Base-by-base conservation (phyloP, 2,797 vertebrate genomes). In the Melopsittacus undulatus region DNA sequence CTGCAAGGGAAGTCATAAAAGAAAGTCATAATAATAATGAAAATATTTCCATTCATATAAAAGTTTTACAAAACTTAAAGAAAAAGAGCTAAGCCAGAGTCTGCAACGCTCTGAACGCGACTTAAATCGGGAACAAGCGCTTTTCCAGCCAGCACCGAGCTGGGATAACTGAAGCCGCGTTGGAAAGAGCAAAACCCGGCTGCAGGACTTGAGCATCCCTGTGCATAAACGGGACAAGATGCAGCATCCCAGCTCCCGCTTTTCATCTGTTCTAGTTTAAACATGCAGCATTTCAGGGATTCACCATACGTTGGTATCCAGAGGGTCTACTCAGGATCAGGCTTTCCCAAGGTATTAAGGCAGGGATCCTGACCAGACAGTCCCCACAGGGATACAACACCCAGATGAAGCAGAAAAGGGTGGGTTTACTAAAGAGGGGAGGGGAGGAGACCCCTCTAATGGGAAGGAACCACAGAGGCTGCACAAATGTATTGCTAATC, bases 31-130 rank as follows among this genome's bases (percentile, higher is more conserved):
- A 87, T 85, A 75, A 88, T 68, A 83, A 94, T 42, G 59, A 82
- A 96, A 96, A 94, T 95, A 82, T 95, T 95, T 96, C 93, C 92
- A 87, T 67, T 80, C 76, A 72, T 68, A 87, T 91, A 88, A 94
- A 96, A 94, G 72, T 91, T 90, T 79, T 57, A 62, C 63, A 72
- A 95, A 95, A 95, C 72, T 94, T 66, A 14, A 67, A 68, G 34
- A 20, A 13, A 3, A 14, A 80, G 69, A 62, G 26, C 0, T 10
- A 43, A 89, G 82, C 17, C 30, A 48, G 34, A 11, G 83, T 69
- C 89, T 81, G 78, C 8, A 18, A 64, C 0, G 29, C 75, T 90
- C 6, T 27, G 12, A 90, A 62, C 57, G 8, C 14, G 26, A 82
- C 83, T 89, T 59, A 84, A 92, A 93, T 57, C 8, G 51, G 84